Conservation (phyloP, 2,888 invertebrate species). For the Dryomyza anilis region DNA sequence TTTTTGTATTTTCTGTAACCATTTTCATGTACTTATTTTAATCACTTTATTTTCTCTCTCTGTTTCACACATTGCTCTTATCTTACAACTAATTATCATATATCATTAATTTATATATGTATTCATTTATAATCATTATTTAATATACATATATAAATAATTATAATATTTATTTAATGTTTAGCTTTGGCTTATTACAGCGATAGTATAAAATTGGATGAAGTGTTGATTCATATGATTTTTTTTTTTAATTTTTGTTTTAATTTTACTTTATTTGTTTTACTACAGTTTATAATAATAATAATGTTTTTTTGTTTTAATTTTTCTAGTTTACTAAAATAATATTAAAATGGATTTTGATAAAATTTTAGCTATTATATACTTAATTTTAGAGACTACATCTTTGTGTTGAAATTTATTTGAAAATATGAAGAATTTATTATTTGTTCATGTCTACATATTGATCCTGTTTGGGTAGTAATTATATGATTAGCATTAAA, state of each 20-base stretch:
- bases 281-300: background rate
- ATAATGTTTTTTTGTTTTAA: background rate
- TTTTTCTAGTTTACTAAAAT: background rate
- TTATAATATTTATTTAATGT: background rate
- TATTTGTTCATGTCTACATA: background rate
- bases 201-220: constrained; percentile 20
- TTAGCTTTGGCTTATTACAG: constrained; percentile 19
- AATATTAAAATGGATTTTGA: background rate
- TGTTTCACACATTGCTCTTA: background rate
- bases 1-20: constrained; percentile 15
- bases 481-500: background rate
- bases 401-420: constrained; percentile 2
- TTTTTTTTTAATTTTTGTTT: background rate
- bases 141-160: constrained; percentile 26
- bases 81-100: background rate
- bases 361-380: too few species aligned
- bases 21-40: constrained; percentile 18
- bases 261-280: background rate
- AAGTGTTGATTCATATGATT: too few species aligned
- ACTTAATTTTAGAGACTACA: background rate
- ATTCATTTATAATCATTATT: constrained; percentile 14
- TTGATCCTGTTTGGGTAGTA: constrained; percentile 3
- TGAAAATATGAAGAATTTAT: constrained; percentile 3
- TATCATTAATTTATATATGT: constrained; percentile 7
- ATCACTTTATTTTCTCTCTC: constrained; percentile 6